Percentiles rank a stretch among this genome's conserved stretches.
These are phyloP conservation scores for Volucella zonaria DNA, from an alignment of 2,888 invertebrate species.

Conservation along the genomic window DNA sequence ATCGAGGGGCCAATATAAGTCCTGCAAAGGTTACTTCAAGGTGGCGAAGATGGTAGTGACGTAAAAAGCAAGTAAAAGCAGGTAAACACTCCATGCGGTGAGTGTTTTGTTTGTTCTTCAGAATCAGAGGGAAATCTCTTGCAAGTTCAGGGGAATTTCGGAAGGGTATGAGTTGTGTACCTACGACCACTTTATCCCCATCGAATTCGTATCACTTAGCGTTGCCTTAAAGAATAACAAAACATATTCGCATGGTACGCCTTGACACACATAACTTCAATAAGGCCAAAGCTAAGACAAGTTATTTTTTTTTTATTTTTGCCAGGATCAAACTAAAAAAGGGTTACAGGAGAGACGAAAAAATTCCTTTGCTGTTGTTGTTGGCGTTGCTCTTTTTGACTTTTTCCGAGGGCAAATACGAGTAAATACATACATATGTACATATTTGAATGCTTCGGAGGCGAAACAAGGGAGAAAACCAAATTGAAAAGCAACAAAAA, in stretches of 20 bases:
- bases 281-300: conserved; percentile 32
- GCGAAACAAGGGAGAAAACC: not conserved
- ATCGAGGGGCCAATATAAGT: conserved; percentile 29
- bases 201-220: conserved; percentile 19
- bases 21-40: conserved; percentile 40
- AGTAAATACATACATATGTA: conserved; percentile 6
- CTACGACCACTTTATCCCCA: conserved; percentile 28
- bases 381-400: not conserved
- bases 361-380: conserved; percentile 5
- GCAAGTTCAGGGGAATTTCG: not conserved
- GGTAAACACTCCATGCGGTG: conserved; percentile 28
- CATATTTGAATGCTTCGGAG: not conserved
- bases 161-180: not conserved
- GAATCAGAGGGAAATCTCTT: not conserved
- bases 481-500: conserved; percentile 36
- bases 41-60: conserved; percentile 53
- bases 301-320: not conserved
- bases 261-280: conserved; percentile 26
- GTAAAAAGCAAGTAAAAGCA: conserved; percentile 45
- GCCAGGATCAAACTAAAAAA: conserved; percentile 47
- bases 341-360: conserved; percentile 28
- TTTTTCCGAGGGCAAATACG: not conserved
- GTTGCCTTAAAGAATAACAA: conserved; percentile 18
- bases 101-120: not conserved
- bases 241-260: conserved; percentile 1